These are phyloP conservation scores for Erannis defoliaria DNA, from an alignment of 2,888 invertebrate genomes.

Conservation along the genomic window DNA sequence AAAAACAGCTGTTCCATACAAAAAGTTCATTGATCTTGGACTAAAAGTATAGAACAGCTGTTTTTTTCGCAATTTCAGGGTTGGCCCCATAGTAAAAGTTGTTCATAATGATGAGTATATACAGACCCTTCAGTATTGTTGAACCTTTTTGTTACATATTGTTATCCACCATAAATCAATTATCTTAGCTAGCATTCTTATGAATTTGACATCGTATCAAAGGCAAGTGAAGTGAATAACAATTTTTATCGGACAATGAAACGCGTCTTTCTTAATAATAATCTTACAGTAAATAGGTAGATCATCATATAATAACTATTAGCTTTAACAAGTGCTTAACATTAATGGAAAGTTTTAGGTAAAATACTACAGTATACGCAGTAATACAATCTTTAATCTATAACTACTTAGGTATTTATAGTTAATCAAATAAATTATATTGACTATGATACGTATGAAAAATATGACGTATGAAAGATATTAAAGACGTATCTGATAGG, in stretches of 20 bases:
- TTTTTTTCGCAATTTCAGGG: too few relatives aligned
- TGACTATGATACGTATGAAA: too few relatives aligned
- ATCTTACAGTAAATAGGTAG: background rate
- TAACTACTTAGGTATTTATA: constrained; percentile 21
- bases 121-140: too few relatives aligned
- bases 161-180: background rate
- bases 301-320: background rate
- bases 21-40: too few relatives aligned
- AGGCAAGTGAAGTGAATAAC: constrained; percentile 15
- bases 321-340: constrained; percentile 9
- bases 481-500: too few relatives aligned
- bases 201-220: background rate
- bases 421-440: background rate
- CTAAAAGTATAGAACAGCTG: too few relatives aligned
- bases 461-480: too few relatives aligned
- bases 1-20: too few relatives aligned
- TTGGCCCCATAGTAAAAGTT: too few relatives aligned
- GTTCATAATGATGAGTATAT: too few relatives aligned
- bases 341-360: constrained; percentile 29
- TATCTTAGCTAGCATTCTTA: background rate
- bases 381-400: background rate
- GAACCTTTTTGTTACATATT: too few relatives aligned
- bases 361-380: constrained; percentile 19
- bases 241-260: constrained; percentile 9
- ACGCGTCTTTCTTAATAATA: constrained; percentile 7